Base-by-base conservation (phyloP, 2,888 invertebrate species). In the Sialis lutaria region DNA sequence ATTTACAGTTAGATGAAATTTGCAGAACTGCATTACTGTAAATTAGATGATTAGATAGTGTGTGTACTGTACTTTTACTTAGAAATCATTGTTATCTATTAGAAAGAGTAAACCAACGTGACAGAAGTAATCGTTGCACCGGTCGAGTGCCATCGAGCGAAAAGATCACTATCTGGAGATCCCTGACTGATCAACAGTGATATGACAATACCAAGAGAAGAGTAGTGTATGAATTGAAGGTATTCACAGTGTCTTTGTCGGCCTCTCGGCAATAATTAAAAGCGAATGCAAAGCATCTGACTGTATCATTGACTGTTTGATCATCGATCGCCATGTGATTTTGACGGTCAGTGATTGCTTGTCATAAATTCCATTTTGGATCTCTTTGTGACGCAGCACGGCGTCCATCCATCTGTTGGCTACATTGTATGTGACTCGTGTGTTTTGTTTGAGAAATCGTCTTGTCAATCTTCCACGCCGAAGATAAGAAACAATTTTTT, bases 331-430 rank as follows among this genome's bases (percentile, higher is more conserved):
- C 8, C 30, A 43, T 56, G 55, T 55, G 54, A 55, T 54, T 53
- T 51, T 52, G 49, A 52, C 53, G 54, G 50, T 52, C 52, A 53
- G 50, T 54, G 54, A 55, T 55, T 54, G 53, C 55, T 53, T 55
- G 57, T 57, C 57, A 57, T 55, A 54, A 55, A 55, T 54, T 56
- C 54, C 50, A 56, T 54, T 56, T 54, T 53, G 53, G 40, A 22
- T 45, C 35, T 45, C 34, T 42, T 47, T 37, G 34, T 47, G 47
- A 47, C 47, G 33, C 47, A 47, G 47, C 47, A 47, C 35, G 47
- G 22, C 22, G 22, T 22, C 22, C 22, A 22, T 22, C 22, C 22
- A 22, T 22, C 22, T 22, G 22, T 22, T 22, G 22, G 22, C 22
- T 22, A 22, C 22, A 22, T 22, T 22, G 22, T 22, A 22, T 22